A percentile compares a stretch with the other conserved stretches of the same genome.
Evolutionary conservation across 2,113 vertebrate genomes (phyloP).

Genomic region (Eulacestoma nigropectus): DNA sequence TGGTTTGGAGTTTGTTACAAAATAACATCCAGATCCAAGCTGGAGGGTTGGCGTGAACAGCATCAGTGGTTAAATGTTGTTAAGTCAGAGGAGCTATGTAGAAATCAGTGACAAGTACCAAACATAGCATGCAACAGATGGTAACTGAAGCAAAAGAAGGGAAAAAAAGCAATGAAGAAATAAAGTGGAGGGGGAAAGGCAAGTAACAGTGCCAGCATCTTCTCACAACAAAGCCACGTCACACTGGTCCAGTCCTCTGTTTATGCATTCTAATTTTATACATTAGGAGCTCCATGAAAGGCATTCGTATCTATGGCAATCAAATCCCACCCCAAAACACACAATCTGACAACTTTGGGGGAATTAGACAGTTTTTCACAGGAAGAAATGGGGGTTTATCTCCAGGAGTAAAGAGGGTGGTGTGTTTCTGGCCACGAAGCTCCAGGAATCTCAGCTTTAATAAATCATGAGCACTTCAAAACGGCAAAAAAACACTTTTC

Average conservation of each 20-base stretch:
- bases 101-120: background rate
- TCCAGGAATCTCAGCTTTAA: background rate
- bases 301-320: background rate
- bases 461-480: constrained; percentile 32
- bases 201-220: background rate
- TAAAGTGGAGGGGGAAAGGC: background rate
- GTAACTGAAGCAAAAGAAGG: background rate
- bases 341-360: background rate
- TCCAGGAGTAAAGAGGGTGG: background rate
- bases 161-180: background rate
- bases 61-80: background rate
- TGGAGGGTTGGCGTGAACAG: background rate
- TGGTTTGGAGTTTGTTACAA: background rate
- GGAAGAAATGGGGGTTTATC: background rate
- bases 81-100: background rate
- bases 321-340: background rate
- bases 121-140: background rate
- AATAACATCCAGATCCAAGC: background rate
- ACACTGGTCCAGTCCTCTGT: background rate
- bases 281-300: background rate
- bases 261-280: background rate
- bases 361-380: background rate
- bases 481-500: background rate
- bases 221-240: background rate
- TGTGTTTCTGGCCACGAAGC: background rate